These are phyloP conservation scores for Theretra japonica DNA, from an alignment of 2,888 invertebrate genomes.

Conservation along the genomic window DNA sequence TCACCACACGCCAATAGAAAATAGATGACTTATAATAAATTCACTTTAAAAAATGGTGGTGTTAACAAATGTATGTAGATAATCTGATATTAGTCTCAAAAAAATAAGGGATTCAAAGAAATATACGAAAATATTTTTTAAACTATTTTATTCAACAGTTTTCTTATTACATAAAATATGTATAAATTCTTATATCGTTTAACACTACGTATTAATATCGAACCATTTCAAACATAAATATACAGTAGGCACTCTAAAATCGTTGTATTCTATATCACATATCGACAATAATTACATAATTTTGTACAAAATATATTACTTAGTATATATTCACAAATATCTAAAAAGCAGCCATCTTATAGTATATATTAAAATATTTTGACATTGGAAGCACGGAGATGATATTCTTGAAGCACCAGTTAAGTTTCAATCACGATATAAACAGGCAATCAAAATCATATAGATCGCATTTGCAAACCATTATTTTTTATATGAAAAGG, in stretches of 20 bases:
- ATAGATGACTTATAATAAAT: too few relatives aligned
- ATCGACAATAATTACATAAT: conserved; percentile 60
- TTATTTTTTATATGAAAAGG: too few relatives aligned
- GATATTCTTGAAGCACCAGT: conserved; percentile 10
- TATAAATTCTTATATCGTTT: conserved; percentile 38
- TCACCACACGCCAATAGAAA: too few relatives aligned
- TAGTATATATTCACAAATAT: conserved; percentile 50
- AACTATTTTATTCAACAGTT: conserved; percentile 74
- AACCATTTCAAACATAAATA: conserved; percentile 56
- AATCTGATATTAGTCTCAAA: too few relatives aligned
- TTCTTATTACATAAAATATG: conserved; percentile 59
- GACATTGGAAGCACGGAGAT: conserved; percentile 55
- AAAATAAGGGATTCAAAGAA: not conserved
- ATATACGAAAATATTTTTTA: conserved; percentile 42
- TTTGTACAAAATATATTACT: conserved; percentile 64
- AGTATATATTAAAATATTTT: conserved; percentile 25
- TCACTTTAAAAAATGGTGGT: too few relatives aligned
- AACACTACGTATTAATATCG: conserved; percentile 47
- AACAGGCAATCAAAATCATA: not conserved
- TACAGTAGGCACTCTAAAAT: conserved; percentile 75
- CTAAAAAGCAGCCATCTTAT: conserved; percentile 26
- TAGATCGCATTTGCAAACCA: not conserved
- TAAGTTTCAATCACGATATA: conserved; percentile 2
- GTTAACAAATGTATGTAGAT: too few relatives aligned
- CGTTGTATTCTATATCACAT: conserved; percentile 82